phyloP scores from a whole-genome alignment of 2,888 invertebrate genomes.

The Exephanes ischioxanthus region DNA sequence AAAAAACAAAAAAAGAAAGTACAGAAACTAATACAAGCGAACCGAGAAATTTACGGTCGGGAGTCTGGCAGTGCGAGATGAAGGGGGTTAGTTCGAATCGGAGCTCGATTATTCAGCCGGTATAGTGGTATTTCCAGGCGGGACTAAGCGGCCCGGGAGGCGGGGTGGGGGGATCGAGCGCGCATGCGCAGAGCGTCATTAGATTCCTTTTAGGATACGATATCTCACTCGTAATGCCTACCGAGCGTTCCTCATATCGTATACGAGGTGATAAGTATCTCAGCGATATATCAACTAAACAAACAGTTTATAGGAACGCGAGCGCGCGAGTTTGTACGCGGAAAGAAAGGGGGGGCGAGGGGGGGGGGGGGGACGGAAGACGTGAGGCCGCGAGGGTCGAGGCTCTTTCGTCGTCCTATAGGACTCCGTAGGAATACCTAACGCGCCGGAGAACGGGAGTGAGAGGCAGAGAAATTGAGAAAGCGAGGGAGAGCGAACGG shows the following conservation, averaged over 20 bases:
- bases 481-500: slow-evolving; percentile 24
- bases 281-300: slow-evolving; percentile 83
- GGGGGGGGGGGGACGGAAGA: slow-evolving; percentile 35
- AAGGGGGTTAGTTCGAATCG: slow-evolving; percentile 50
- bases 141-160: slow-evolving; percentile 9
- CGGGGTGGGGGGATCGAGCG: slow-evolving; percentile 12
- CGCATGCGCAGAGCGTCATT: slow-evolving; percentile 74
- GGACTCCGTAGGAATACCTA: slow-evolving; percentile 1
- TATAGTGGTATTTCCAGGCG: slow-evolving; percentile 13
- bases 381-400: slow-evolving; percentile 42
- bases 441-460: slow-evolving; percentile 22
- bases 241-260: slow-evolving; percentile 75
- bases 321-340: slow-evolving; percentile 64
- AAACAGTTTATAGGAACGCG: slow-evolving; percentile 80
- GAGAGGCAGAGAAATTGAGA: slow-evolving; percentile 34
- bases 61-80: slow-evolving; percentile 44
- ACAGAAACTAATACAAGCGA: slow-evolving; percentile 4
- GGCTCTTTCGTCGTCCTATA: slow-evolving; percentile 15
- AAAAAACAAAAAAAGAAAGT: slow-evolving; percentile 23
- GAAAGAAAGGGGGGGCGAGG: slow-evolving; percentile 33
- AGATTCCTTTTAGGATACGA: slow-evolving; percentile 81
- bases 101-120: slow-evolving; percentile 53
- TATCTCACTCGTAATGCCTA: slow-evolving; percentile 76
- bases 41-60: slow-evolving; percentile 36
- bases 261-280: slow-evolving; percentile 83